Evolutionary conservation across 2,113 vertebrate genomes (phyloP), one percentile per base, ranked within the genome.

Genomic region (Dasyurus viverrinus): DNA sequence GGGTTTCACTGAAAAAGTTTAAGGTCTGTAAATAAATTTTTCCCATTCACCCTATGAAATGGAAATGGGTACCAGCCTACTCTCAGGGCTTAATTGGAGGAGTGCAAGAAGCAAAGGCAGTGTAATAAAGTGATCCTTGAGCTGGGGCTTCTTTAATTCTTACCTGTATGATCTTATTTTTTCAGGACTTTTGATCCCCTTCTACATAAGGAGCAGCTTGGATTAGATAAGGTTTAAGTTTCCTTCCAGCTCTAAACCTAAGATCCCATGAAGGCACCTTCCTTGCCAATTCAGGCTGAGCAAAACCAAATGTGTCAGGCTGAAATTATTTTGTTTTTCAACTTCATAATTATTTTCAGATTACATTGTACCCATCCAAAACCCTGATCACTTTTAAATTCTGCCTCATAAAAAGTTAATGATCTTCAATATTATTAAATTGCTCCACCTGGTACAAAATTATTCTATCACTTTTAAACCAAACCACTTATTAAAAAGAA

Each of bases 221-320:
- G 30, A n/a, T 76, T n/a, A 76, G 60, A 76, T 76, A 1, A 76
- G 27, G 30, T n/a, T n/a, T 76, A n/a, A n/a, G 6, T 76, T n/a
- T n/a, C 60, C 60, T 76, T 26, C 14, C 30, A 76, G 60, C 14
- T 76, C 60, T 19, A 76, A 76, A 36, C 60, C 60, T 5, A n/a
- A 12, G 14, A 76, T 76, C 30, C 60, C 60, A 76, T 7, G 60
- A 92, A 96, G 98, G 97, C 96, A 98, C 93, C 26, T 10, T 53
- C 90, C 0, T 0, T 76, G 30, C 8, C 53, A 0, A 23, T 9
- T 30, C 76, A 76, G 55, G 54, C 46, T 42, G 25, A 11, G 26
- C 26, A 2, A 30, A 0, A 2, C 7, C 0, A 12, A 19, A 19
- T 10, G 4, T 36, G 0, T 19, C 54, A 52, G 30, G 3, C 27